Conservation (phyloP, 2,797 vertebrate genomes). For the Cossypha caffra region DNA sequence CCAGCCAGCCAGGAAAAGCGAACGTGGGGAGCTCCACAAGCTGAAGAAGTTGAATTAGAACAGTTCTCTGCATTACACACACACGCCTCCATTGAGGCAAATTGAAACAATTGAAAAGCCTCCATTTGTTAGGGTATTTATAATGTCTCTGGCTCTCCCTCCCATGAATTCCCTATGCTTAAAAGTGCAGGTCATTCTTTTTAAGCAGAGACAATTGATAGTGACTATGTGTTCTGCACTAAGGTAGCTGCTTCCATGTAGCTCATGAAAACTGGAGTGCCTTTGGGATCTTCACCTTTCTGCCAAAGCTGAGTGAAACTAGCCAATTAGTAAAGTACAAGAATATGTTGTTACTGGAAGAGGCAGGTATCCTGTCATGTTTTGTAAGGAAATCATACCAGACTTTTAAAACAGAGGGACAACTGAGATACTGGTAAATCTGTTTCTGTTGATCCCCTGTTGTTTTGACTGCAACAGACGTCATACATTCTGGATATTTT, state of each 20-base stretch:
- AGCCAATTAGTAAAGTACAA: neutral
- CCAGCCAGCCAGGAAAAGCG: neutral
- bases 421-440: neutral
- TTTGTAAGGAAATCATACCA: neutral
- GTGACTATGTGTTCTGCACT: neutral
- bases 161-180: neutral
- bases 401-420: neutral
- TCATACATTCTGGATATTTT: neutral
- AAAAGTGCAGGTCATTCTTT: neutral
- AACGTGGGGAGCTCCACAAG: accelerated
- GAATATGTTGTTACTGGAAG: neutral
- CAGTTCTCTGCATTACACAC: neutral
- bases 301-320: neutral
- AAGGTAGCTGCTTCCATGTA: neutral
- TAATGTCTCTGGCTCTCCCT: neutral
- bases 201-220: neutral
- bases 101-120: neutral
- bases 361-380: neutral
- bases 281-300: neutral
- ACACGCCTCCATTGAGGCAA: no score
- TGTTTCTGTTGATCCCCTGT: neutral
- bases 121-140: neutral
- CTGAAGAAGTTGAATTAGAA: neutral
- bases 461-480: neutral
- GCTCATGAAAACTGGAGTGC: neutral